Percentiles rank a stretch among this genome's conserved stretches.
Conservation (phyloP, 1,140 invertebrate species). For the Neodiprion pinetum region DNA sequence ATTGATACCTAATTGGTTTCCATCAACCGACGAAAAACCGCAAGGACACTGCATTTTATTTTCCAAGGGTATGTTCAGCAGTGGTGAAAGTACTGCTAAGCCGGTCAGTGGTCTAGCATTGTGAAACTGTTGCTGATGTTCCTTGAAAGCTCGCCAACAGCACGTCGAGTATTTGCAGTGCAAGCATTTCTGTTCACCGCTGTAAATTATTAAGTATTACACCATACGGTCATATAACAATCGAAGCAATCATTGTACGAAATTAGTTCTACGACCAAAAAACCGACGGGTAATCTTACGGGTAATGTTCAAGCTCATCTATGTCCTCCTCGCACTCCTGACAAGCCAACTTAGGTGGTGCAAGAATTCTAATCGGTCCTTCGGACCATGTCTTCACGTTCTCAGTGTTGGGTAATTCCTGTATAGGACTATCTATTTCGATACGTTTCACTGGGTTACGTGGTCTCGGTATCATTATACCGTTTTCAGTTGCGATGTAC, state of each 20-base stretch:
- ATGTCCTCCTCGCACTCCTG: slow-evolving; percentile 76
- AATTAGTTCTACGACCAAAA: slow-evolving; percentile 39
- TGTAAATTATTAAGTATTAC: slow-evolving; percentile 50
- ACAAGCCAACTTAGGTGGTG: slow-evolving; percentile 58
- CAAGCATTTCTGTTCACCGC: slow-evolving; percentile 73
- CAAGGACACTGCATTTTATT: slow-evolving; percentile 76
- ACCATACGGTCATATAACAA: background rate
- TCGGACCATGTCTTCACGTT: slow-evolving; percentile 50
- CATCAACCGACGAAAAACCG: slow-evolving; percentile 73
- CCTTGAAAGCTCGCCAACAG: slow-evolving; percentile 76
- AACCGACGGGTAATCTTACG: slow-evolving; percentile 61
- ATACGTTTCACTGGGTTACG: slow-evolving; percentile 62
- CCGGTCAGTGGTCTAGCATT: slow-evolving; percentile 64
- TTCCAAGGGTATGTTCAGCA: slow-evolving; percentile 61
- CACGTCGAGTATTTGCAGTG: slow-evolving; percentile 80
- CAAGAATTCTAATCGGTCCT: slow-evolving; percentile 48
- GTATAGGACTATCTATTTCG: slow-evolving; percentile 43
- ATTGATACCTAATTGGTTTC: slow-evolving; percentile 58
- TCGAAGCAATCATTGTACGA: slow-evolving; percentile 21
- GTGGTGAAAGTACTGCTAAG: slow-evolving; percentile 60
- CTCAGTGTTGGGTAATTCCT: slow-evolving; percentile 40
- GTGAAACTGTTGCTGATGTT: slow-evolving; percentile 71
- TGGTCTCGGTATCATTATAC: slow-evolving; percentile 56
- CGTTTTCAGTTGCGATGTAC: slow-evolving; percentile 46
- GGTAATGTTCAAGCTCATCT: slow-evolving; percentile 70